Percentiles rank a stretch among this genome's conserved stretches.
These are phyloP conservation scores for Podilymbus podiceps DNA, from an alignment of 2,113 vertebrate genomes.

Conservation along the genomic window DNA sequence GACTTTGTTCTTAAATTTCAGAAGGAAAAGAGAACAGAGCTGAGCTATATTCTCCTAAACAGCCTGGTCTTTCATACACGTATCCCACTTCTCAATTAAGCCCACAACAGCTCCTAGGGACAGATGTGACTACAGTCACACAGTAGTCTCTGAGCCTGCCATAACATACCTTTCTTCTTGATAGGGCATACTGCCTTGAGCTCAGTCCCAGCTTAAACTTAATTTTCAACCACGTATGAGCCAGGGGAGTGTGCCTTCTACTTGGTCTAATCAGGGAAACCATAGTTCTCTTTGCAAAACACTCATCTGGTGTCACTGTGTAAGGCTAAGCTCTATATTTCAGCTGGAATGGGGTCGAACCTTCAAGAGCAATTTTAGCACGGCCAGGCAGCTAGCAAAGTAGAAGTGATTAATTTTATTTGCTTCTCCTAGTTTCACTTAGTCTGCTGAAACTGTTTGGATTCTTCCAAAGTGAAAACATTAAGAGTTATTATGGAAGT, in stretches of 20 bases:
- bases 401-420: background rate
- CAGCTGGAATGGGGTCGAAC: background rate
- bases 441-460: background rate
- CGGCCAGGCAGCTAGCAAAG: background rate
- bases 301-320: fast-evolving
- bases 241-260: background rate
- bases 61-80: fast-evolving
- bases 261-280: fast-evolving
- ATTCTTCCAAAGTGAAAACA: background rate
- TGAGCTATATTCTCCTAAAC: background rate
- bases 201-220: background rate
- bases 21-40: background rate
- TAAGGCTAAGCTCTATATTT: background rate
- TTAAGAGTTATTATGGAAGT: background rate
- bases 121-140: too few relatives aligned
- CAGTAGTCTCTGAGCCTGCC: background rate
- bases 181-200: background rate
- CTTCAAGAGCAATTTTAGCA: background rate
- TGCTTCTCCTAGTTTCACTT: background rate
- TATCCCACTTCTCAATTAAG: background rate
- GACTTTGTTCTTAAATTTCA: background rate
- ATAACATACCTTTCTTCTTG: background rate
- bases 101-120: background rate
- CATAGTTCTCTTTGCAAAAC: background rate
- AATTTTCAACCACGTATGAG: background rate